Conservation (phyloP, 2,888 invertebrate species). For the Eristalis tenax region DNA sequence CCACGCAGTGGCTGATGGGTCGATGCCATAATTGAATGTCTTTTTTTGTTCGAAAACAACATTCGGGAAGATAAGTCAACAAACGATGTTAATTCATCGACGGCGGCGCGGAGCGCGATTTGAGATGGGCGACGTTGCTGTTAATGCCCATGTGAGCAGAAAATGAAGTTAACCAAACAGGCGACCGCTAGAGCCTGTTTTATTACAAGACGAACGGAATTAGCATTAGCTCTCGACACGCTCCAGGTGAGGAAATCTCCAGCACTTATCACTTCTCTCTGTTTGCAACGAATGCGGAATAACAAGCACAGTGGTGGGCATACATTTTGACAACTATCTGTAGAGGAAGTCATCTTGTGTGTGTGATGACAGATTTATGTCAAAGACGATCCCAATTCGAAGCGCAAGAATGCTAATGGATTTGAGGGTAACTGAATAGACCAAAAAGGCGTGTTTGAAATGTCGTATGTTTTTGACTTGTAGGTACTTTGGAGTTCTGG, state of each 20-base stretch:
- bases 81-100: neutral
- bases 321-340: neutral
- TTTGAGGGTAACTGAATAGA: neutral
- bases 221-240: neutral
- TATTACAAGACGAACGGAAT: neutral
- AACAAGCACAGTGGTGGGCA: neutral
- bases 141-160: neutral
- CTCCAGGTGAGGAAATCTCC: neutral
- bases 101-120: neutral
- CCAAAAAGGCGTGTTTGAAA: neutral
- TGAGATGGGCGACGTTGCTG: neutral
- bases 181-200: neutral
- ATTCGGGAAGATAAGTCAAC: neutral
- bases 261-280: neutral
- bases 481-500: too few species aligned
- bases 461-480: too few species aligned
- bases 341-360: neutral
- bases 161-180: neutral
- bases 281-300: neutral
- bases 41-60: neutral
- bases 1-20: neutral
- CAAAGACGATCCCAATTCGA: neutral
- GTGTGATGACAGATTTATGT: neutral
- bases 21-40: constrained; percentile 2
- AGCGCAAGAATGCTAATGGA: neutral